Evolutionary conservation across 2,797 vertebrate species (phyloP).

Genomic region (Peromyscus nudipes): DNA sequence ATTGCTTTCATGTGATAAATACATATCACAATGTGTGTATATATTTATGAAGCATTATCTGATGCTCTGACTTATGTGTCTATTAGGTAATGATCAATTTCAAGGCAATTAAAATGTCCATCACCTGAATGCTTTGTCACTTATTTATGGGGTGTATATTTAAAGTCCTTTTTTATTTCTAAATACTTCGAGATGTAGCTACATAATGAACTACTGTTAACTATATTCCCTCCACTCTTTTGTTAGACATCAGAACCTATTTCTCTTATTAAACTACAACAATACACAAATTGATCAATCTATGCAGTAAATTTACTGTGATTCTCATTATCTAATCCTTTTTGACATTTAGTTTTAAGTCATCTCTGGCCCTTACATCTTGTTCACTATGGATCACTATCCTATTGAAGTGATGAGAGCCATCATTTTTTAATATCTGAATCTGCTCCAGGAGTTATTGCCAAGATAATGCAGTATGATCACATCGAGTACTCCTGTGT

Average conservation of each 20-base stretch:
- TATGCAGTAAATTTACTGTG: neutral
- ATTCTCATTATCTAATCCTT: neutral
- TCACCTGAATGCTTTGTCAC: neutral
- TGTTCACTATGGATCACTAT: neutral
- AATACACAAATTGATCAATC: neutral
- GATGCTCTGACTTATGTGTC: neutral
- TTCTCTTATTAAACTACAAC: neutral
- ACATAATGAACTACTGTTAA: neutral
- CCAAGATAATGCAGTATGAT: neutral
- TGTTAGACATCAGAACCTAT: neutral
- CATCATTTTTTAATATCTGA: neutral
- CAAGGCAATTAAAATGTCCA: neutral
- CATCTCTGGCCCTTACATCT: neutral
- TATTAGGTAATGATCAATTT: neutral
- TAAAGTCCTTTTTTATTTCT: neutral
- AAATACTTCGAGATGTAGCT: neutral
- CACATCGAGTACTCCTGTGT: neutral
- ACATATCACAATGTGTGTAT: neutral
- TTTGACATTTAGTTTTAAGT: neutral
- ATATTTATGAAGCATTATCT: neutral
- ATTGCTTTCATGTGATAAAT: neutral
- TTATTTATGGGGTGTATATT: neutral
- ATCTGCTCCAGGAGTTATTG: neutral
- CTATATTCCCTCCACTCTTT: neutral
- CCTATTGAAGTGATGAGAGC: neutral